phyloP scores from a whole-genome alignment of 2,888 invertebrate genomes.

The Neoscelio sp. region DNA sequence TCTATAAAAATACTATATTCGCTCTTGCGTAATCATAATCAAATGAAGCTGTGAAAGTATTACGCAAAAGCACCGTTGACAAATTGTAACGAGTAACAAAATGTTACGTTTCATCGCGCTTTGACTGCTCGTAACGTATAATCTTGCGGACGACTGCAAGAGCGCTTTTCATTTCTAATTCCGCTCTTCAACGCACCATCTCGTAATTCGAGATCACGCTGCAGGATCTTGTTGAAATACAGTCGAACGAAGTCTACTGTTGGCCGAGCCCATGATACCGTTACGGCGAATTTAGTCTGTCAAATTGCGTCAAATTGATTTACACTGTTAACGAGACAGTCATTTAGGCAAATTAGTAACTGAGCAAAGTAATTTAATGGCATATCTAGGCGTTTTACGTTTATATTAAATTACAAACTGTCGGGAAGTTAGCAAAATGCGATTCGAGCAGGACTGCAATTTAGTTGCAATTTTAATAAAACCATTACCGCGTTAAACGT shows the following conservation, averaged over 20 bases:
- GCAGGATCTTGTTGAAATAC: conserved; percentile 39
- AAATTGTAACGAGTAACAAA: conserved; percentile 68
- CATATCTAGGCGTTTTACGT: conserved; percentile 38
- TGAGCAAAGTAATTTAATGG: conserved; percentile 55
- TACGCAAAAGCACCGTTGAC: conserved; percentile 66
- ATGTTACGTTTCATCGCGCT: conserved; percentile 66
- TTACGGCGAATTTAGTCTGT: conserved; percentile 40
- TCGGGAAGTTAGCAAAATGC: conserved; percentile 18
- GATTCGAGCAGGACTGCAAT: conserved; percentile 22
- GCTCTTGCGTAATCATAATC: background rate
- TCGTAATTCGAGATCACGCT: conserved; percentile 50
- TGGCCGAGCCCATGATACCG: conserved; percentile 23
- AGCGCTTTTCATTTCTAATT: conserved; percentile 69
- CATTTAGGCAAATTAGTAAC: conserved; percentile 60
- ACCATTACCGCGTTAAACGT: background rate
- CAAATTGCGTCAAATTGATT: conserved; percentile 65
- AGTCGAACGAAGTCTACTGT: background rate
- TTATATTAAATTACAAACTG: conserved; percentile 44
- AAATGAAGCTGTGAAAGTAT: conserved; percentile 45
- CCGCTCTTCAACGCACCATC: conserved; percentile 46
- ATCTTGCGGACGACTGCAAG: conserved; percentile 78
- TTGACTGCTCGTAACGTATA: conserved; percentile 69
- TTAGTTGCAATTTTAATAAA: conserved; percentile 31
- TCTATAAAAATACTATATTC: background rate
- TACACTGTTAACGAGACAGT: conserved; percentile 43